Evolutionary conservation across 2,113 vertebrate species (phyloP).

Genomic region (Protobothrops mucrosquamatus): DNA sequence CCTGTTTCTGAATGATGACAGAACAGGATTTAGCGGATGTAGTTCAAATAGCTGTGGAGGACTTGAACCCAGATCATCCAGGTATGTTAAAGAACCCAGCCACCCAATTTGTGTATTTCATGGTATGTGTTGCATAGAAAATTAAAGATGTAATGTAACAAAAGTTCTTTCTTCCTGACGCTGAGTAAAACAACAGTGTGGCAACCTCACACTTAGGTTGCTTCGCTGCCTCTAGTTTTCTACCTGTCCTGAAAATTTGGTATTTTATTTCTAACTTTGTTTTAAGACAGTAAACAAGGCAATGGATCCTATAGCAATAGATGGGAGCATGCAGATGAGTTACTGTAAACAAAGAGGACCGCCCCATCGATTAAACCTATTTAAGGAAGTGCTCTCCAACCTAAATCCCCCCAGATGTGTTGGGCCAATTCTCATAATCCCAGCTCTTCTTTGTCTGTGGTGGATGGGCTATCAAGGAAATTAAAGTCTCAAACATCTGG

Average conservation of each 20-base stretch:
- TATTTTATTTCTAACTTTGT: too few species aligned
- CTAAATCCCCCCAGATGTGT: neutral
- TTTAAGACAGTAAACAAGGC: neutral
- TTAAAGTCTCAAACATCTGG: neutral
- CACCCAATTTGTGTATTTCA: neutral
- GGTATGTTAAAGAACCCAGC: conserved; percentile 62
- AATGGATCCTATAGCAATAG: neutral
- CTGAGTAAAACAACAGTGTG: neutral
- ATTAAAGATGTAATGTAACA: neutral
- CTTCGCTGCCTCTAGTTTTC: neutral
- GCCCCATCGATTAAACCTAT: neutral
- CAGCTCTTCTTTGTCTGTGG: neutral
- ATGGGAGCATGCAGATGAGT: neutral
- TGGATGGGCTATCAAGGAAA: neutral
- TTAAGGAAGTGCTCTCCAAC: neutral
- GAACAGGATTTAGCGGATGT: conserved; percentile 93
- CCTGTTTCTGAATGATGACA: conserved; percentile 86
- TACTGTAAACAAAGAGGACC: neutral
- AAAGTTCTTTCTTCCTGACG: neutral
- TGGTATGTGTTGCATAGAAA: neutral
- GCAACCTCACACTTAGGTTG: neutral
- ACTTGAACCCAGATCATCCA: conserved; percentile 83
- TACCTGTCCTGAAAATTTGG: neutral
- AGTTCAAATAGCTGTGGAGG: conserved; percentile 95
- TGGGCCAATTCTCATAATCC: neutral